Conservation (phyloP, 2,797 vertebrate species). For the Harpagifer antarcticus region DNA sequence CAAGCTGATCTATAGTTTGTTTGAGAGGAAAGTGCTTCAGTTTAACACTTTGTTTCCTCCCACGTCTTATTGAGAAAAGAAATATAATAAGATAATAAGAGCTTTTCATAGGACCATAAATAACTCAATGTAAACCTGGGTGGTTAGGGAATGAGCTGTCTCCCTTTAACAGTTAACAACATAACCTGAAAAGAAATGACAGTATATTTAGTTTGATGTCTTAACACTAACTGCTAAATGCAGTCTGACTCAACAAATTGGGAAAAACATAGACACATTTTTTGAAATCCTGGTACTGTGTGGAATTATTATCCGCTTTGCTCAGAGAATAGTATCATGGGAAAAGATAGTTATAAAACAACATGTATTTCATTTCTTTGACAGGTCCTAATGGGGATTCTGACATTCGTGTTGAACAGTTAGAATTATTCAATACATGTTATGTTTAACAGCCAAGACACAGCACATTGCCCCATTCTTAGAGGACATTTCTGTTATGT, state of each 20-base stretch:
- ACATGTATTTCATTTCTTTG: neutral
- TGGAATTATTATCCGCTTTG: neutral
- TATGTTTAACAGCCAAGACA: neutral
- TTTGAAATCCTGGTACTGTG: neutral
- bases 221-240: too few relatives aligned
- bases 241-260: too few relatives aligned
- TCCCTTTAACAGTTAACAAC: neutral
- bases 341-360: neutral
- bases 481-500: conserved; percentile 1
- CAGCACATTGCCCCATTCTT: neutral
- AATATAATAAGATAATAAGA: too few relatives aligned
- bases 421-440: neutral
- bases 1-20: conserved; percentile 32
- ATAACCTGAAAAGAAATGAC: neutral
- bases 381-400: conserved; percentile 1
- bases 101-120: too few relatives aligned
- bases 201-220: neutral
- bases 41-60: conserved; percentile 22
- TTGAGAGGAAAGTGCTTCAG: conserved; percentile 14
- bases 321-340: neutral
- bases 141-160: neutral
- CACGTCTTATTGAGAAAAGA: neutral
- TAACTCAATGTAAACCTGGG: neutral
- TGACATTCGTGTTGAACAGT: neutral
- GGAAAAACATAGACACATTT: too few relatives aligned